These are phyloP conservation scores for Tachystola acroxantha DNA, from an alignment of 2,888 invertebrate species.

Conservation along the genomic window DNA sequence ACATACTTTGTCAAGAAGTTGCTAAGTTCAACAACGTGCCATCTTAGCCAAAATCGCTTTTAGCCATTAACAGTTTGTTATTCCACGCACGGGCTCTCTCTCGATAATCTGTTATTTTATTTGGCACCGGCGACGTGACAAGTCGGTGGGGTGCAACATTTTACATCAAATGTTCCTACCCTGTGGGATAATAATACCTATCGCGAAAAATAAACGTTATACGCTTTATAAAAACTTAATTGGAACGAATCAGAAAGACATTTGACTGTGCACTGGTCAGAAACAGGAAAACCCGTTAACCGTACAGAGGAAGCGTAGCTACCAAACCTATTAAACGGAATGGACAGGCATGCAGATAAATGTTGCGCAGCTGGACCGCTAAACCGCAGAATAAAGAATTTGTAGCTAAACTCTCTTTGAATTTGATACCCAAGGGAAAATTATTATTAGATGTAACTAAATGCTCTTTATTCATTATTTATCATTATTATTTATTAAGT, in stretches of 20 bases:
- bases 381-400: no score
- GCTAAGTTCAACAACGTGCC: conserved; percentile 34
- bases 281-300: neutral
- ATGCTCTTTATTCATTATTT: no score
- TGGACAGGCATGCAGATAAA: neutral
- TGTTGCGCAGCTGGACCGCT: conserved; percentile 1
- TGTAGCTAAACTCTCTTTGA: no score
- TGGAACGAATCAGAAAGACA: neutral
- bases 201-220: conserved; percentile 18
- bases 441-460: no score
- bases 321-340: neutral
- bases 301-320: neutral
- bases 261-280: no score
- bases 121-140: conserved; percentile 42
- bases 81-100: conserved; percentile 38
- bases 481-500: no score
- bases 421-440: no score
- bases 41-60: conserved; percentile 35
- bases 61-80: conserved; percentile 38
- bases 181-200: conserved; percentile 21
- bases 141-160: conserved; percentile 38
- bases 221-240: conserved; percentile 12
- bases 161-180: conserved; percentile 22
- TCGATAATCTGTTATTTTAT: conserved; percentile 60
- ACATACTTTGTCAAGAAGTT: conserved; percentile 37